These are phyloP conservation scores for Dicyrtomina minuta DNA, from an alignment of 2,888 invertebrate species.

Conservation along the genomic window DNA sequence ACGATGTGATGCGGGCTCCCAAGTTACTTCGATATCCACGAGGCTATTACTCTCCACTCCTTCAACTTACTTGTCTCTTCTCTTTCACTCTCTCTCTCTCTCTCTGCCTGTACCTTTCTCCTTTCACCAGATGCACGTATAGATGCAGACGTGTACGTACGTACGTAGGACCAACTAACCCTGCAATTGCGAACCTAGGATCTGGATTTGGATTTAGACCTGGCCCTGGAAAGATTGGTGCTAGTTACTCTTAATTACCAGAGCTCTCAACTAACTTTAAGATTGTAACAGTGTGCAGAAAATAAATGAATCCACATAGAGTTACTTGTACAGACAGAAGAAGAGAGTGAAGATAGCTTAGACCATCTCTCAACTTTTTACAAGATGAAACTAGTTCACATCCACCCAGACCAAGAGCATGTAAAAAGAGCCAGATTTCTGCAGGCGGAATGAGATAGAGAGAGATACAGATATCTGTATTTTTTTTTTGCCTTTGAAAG, in stretches of 20 bases:
- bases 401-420: too few species aligned
- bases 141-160: neutral
- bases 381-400: too few species aligned
- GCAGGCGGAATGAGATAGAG: too few species aligned
- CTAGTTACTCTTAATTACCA: conserved; percentile 25
- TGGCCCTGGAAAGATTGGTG: conserved; percentile 17
- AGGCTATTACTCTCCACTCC: too few species aligned
- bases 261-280: conserved; percentile 5
- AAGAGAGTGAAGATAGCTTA: too few species aligned
- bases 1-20: conserved; percentile 13
- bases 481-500: neutral
- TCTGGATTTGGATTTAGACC: too few species aligned
- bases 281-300: neutral
- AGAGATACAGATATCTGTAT: too few species aligned
- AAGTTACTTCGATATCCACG: too few species aligned
- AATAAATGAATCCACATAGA: conserved; percentile 8
- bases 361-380: too few species aligned
- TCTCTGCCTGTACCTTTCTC: neutral
- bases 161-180: neutral
- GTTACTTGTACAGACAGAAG: neutral
- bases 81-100: neutral
- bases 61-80: neutral
- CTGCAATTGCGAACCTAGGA: too few species aligned
- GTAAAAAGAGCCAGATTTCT: too few species aligned
- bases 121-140: neutral